Evolutionary conservation across 2,113 vertebrate species (phyloP), one percentile per base, ranked within the genome.

Genomic region (Nycticorax nycticorax): DNA sequence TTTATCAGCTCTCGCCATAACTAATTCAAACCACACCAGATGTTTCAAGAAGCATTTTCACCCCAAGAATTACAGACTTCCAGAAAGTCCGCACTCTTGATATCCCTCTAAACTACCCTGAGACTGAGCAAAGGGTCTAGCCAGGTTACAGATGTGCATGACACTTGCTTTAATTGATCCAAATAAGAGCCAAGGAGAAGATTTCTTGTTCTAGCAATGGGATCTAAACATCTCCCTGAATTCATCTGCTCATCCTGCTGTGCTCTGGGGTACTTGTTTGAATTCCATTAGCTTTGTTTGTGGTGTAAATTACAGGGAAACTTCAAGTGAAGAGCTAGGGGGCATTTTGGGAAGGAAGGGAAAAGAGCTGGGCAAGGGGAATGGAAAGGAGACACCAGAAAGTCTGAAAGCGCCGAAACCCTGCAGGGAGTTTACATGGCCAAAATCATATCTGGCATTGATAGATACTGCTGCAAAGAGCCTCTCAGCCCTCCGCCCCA

Each of bases 361-460:
- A 45, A 43, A 55, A 75, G 69, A 93, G 14, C 8, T 67, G 55
- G 68, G 56, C 69, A 74, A 33, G 14, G 32, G 13, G 47, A 72
- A 84, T 14, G 9, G 66, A 66, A 74, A 93, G 72, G 57, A 91
- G 47, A 78, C 50, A 62, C 69, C 77, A 88, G 50, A 24, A 96
- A 62, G n/a, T 82, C 45, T 56, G 45, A 85, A 87, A 93, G 37
- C 47, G 35, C 45, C 48, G 64, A 81, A 94, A 64, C 13, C 32
- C 76, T 72, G 22, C 50, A 72, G 77, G 80, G 73, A 89, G 8
- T 87, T 91, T 18, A 57, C 22, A 11, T n/a, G 66, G 86, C 71
- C 84, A 92, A 92, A 93, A 95, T 93, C 12, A 23, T 79, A 73
- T n/a, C 62, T 95, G 53, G 73, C 84, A 95, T 28, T 89, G 80